Percentiles rank a stretch among this genome's conserved stretches.
Conservation (phyloP, 2,797 vertebrate species). For the Mormyrops boulengeri region DNA sequence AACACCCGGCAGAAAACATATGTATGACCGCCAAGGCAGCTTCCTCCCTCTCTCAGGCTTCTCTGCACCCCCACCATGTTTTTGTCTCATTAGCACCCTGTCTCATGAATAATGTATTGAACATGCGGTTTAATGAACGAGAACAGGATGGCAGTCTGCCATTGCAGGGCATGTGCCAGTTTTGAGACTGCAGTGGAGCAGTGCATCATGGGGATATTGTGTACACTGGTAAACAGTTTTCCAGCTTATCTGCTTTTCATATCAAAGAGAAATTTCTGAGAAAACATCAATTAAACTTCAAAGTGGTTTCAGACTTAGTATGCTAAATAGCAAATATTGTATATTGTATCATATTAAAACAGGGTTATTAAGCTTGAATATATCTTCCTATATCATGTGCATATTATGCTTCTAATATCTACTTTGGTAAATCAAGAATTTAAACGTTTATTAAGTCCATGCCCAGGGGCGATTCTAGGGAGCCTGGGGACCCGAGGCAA, state of each 20-base stretch:
- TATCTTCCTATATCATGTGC: neutral
- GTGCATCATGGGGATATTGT: neutral
- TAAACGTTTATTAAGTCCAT: neutral
- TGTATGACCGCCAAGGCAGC: neutral
- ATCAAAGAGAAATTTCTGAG: neutral
- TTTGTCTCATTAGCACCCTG: neutral
- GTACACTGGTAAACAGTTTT: neutral
- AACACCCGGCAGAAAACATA: neutral
- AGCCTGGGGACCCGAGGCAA: neutral
- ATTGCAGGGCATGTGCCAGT: neutral
- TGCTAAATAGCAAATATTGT: neutral
- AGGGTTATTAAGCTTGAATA: neutral
- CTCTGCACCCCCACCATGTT: neutral
- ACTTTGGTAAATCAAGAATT: neutral
- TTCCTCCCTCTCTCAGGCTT: neutral
- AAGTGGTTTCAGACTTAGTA: neutral
- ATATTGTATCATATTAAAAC: neutral
- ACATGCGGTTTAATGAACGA: neutral
- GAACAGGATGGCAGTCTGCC: neutral
- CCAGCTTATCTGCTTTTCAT: neutral
- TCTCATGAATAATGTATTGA: constrained; percentile 7
- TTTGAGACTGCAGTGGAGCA: neutral
- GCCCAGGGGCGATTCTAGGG: neutral
- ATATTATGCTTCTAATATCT: neutral
- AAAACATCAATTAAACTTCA: neutral